These are phyloP conservation scores for Microdon myrmicae DNA, from an alignment of 2,888 invertebrate species.

Conservation along the genomic window DNA sequence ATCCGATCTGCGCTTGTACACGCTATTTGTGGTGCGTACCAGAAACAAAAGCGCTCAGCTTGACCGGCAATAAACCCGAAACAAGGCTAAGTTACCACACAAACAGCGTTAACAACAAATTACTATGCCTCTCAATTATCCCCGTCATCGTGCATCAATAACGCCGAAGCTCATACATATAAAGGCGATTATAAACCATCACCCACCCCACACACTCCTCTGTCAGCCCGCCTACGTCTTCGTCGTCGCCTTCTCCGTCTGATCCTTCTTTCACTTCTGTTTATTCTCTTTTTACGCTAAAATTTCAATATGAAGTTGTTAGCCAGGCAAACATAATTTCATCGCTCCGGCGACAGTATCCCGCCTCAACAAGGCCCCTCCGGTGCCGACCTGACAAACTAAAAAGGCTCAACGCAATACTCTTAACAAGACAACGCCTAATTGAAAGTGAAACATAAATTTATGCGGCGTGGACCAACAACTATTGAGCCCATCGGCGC, in stretches of 20 bases:
- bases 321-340: constrained; percentile 64
- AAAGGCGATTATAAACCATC: constrained; percentile 50
- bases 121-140: constrained; percentile 51
- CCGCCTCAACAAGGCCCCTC: constrained; percentile 39
- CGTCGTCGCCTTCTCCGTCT: too few species aligned
- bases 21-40: too few species aligned
- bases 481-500: constrained; percentile 29
- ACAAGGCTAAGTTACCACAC: too few species aligned
- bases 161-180: constrained; percentile 44
- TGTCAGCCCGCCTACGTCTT: neutral
- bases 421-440: constrained; percentile 45
- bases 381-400: constrained; percentile 4
- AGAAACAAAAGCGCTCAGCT: too few species aligned
- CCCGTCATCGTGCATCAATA: constrained; percentile 51
- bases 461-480: constrained; percentile 48
- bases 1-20: too few species aligned
- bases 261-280: constrained; percentile 30
- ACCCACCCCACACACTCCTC: too few species aligned
- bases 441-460: constrained; percentile 53
- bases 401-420: constrained; percentile 26
- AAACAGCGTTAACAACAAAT: constrained; percentile 42
- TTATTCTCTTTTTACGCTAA: constrained; percentile 29
- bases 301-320: constrained; percentile 65
- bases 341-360: constrained; percentile 45
- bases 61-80: too few species aligned